Percentiles rank a stretch among this genome's conserved stretches.
phyloP scores from a whole-genome alignment of 92 coral and sea anemone genomes.

The Zoanthus solanderi region DNA sequence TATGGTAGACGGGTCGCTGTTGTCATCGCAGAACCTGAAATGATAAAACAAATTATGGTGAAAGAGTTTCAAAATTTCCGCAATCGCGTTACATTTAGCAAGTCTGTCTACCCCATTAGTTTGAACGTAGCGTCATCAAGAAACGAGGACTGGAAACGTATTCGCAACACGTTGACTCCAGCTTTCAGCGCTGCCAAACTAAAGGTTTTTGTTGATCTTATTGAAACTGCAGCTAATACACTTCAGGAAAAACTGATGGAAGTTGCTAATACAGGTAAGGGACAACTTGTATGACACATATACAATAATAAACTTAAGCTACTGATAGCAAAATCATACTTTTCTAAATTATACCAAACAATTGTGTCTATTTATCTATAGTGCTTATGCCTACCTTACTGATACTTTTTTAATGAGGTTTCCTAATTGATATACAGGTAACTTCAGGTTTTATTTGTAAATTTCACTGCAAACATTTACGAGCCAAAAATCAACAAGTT shows the following conservation, averaged over 20 bases:
- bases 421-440: too few species aligned
- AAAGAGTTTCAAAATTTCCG: conserved; percentile 24
- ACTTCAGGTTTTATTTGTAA: too few species aligned
- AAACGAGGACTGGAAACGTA: conserved; percentile 53
- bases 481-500: too few species aligned
- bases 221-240: conserved; percentile 31
- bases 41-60: conserved; percentile 29
- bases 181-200: conserved; percentile 47
- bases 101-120: background rate
- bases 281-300: too few species aligned
- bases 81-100: background rate
- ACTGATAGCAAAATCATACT: too few species aligned
- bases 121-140: conserved; percentile 4
- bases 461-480: too few species aligned
- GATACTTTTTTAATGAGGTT: too few species aligned
- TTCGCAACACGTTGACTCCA: conserved; percentile 50
- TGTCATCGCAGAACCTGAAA: conserved; percentile 25
- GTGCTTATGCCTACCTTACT: too few species aligned
- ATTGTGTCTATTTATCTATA: too few species aligned
- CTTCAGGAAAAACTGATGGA: conserved; percentile 4
- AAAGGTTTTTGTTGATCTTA: conserved; percentile 20
- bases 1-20: too few species aligned
- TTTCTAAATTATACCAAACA: too few species aligned
- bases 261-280: conserved; percentile 9
- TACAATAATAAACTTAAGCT: too few species aligned